These are phyloP conservation scores for Geodia barretti DNA, from an alignment of 37 sponge, comb jelly and placozoan genomes.

Conservation along the genomic window DNA sequence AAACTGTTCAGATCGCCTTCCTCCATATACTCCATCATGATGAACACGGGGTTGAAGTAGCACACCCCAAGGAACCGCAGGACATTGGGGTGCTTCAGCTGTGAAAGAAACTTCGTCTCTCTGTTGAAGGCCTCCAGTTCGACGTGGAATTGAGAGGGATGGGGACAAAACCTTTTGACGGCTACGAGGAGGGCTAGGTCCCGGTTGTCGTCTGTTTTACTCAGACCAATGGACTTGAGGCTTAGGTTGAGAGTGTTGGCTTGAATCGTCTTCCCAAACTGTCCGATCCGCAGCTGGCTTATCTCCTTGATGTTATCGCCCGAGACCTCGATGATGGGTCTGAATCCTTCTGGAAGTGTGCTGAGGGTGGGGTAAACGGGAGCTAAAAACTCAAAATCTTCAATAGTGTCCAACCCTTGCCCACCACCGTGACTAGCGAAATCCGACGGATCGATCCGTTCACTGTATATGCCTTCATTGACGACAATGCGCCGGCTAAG, in stretches of 20 bases:
- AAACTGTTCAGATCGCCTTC: slow-evolving; percentile 84
- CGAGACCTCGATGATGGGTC: slow-evolving; percentile 10
- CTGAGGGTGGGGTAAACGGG: slow-evolving; percentile 40
- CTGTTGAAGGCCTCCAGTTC: slow-evolving; percentile 57
- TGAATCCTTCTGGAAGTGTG: neutral
- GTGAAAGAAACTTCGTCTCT: slow-evolving; percentile 68
- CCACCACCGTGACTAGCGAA: slow-evolving; percentile 32
- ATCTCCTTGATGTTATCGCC: slow-evolving; percentile 29
- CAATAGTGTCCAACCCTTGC: neutral
- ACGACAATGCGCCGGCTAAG: neutral
- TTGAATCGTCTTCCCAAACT: slow-evolving; percentile 63
- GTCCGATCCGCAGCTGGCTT: slow-evolving; percentile 54
- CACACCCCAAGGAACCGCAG: slow-evolving; percentile 61
- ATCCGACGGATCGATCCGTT: slow-evolving; percentile 20
- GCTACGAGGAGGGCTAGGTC: slow-evolving; percentile 34
- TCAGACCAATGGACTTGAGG: slow-evolving; percentile 50
- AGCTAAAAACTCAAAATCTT: slow-evolving; percentile 1
- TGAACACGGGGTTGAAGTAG: slow-evolving; percentile 41
- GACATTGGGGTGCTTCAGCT: slow-evolving; percentile 64
- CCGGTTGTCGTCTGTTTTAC: slow-evolving; percentile 40
- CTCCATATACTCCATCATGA: slow-evolving; percentile 93
- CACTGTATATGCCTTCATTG: slow-evolving; percentile 36
- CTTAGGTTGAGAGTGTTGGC: slow-evolving; percentile 53
- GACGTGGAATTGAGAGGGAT: slow-evolving; percentile 27
- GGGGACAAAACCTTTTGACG: slow-evolving; percentile 63